Evolutionary conservation across 2,113 vertebrate species (phyloP).

Genomic region (Gopherus evgoodei): DNA sequence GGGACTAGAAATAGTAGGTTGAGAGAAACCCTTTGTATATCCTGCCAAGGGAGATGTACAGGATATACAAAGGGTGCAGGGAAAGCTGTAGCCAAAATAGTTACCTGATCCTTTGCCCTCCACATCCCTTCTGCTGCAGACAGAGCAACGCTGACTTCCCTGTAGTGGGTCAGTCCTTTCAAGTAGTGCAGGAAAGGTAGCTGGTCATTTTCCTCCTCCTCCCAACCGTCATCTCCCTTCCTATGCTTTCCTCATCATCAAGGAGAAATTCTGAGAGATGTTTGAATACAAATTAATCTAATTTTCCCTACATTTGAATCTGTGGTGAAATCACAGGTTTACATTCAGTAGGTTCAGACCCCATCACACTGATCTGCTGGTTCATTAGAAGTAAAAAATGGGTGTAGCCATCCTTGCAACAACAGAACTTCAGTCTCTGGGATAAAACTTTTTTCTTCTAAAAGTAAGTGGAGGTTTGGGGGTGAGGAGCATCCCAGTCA

Average conservation of each 20-base stretch:
- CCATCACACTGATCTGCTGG: not conserved
- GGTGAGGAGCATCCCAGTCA: not conserved
- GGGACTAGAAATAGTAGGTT: not conserved
- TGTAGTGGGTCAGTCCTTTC: slow-evolving; percentile 28
- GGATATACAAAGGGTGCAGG: not conserved
- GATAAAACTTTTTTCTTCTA: not conserved
- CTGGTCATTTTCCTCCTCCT: slow-evolving; percentile 32
- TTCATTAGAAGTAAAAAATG: not conserved
- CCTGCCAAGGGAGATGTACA: not conserved
- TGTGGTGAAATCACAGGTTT: not conserved
- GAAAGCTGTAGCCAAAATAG: slow-evolving; percentile 63
- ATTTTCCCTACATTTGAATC: slow-evolving; percentile 2
- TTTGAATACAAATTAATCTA: slow-evolving; percentile 22
- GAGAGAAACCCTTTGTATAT: not conserved
- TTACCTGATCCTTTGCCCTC: slow-evolving; percentile 47
- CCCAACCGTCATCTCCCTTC: not conserved
- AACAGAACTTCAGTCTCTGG: not conserved
- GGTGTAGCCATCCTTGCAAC: not conserved
- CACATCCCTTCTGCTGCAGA: slow-evolving; percentile 43
- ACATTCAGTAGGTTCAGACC: not conserved
- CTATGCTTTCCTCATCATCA: slow-evolving; percentile 25
- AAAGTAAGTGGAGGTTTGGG: not conserved
- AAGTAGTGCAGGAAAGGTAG: slow-evolving; percentile 48
- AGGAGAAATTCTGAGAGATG: slow-evolving; percentile 25
- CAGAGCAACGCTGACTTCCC: slow-evolving; percentile 30